A percentile compares a stretch with the other conserved stretches of the same genome.
Evolutionary conservation across 1,140 invertebrate genomes (phyloP).

Genomic region (Lordiphosa mommai): DNA sequence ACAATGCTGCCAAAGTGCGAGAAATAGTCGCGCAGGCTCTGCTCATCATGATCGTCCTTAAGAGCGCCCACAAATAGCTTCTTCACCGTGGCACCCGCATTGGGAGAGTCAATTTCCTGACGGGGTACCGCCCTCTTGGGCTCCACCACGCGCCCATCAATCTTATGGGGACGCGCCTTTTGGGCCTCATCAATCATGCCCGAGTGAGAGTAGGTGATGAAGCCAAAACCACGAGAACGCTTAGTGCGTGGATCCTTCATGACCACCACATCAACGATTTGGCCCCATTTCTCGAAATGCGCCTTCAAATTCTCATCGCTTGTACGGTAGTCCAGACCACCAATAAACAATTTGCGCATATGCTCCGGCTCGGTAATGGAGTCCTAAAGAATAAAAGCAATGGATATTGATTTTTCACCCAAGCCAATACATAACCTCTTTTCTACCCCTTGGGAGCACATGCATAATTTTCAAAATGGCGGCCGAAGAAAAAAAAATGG

Average conservation of each 20-base stretch:
- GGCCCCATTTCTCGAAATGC: conserved; percentile 98
- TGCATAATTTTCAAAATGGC: conserved; percentile 75
- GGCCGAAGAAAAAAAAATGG: conserved; percentile 24
- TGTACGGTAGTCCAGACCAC: conserved; percentile 97
- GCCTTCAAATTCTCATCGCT: conserved; percentile 95
- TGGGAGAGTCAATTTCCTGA: conserved; percentile 93
- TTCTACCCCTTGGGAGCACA: conserved; percentile 39
- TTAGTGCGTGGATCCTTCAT: conserved; percentile 98
- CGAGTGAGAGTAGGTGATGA: conserved; percentile 96
- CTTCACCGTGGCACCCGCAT: conserved; percentile 96
- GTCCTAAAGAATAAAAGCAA: conserved; percentile 45
- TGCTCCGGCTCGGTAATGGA: conserved; percentile 91
- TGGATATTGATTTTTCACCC: conserved; percentile 46
- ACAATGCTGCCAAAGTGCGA: conserved; percentile 90
- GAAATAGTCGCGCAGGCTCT: conserved; percentile 92
- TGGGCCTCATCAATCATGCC: conserved; percentile 98
- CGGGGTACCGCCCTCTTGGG: conserved; percentile 98
- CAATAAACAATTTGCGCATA: conserved; percentile 97
- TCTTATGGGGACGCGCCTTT: conserved; percentile 87
- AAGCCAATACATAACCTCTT: conserved; percentile 42
- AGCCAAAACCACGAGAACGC: conserved; percentile 97
- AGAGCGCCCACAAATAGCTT: conserved; percentile 97
- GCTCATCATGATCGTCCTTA: conserved; percentile 93
- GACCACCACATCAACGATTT: conserved; percentile 98
- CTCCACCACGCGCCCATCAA: conserved; percentile 92